These are phyloP conservation scores for Strigops habroptila DNA, from an alignment of 2,113 vertebrate genomes.

Conservation along the genomic window DNA sequence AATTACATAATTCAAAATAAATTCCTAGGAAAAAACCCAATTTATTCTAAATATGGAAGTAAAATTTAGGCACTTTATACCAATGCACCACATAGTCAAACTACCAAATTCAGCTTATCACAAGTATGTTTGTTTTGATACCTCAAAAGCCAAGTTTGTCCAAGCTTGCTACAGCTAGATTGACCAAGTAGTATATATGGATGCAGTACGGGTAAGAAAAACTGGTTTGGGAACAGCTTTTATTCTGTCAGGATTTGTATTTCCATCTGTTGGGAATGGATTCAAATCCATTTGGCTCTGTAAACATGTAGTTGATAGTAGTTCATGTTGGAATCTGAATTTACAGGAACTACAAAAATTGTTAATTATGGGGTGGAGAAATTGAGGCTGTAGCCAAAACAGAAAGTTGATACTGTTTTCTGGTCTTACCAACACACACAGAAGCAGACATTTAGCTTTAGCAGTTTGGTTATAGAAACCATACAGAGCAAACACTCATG, in stretches of 20 bases:
- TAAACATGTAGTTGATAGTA: not conserved
- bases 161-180: not conserved
- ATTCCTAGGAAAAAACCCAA: not conserved
- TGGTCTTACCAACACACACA: not conserved
- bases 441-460: not conserved
- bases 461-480: not conserved
- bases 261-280: slow-evolving; percentile 45
- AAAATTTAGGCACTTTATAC: not conserved
- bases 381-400: not conserved
- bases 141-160: not conserved
- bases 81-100: not conserved
- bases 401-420: not conserved
- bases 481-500: not conserved
- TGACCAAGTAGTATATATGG: not conserved
- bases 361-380: not conserved
- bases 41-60: not conserved
- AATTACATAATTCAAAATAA: not conserved
- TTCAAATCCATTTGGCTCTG: slow-evolving; percentile 17
- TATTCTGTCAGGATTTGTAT: not conserved
- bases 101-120: not conserved
- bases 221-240: not conserved
- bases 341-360: slow-evolving; percentile 12
- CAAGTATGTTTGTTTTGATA: not conserved
- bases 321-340: not conserved
- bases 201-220: not conserved